Conservation (phyloP, 2,888 invertebrate genomes). For the Ceraclea dissimilis region DNA sequence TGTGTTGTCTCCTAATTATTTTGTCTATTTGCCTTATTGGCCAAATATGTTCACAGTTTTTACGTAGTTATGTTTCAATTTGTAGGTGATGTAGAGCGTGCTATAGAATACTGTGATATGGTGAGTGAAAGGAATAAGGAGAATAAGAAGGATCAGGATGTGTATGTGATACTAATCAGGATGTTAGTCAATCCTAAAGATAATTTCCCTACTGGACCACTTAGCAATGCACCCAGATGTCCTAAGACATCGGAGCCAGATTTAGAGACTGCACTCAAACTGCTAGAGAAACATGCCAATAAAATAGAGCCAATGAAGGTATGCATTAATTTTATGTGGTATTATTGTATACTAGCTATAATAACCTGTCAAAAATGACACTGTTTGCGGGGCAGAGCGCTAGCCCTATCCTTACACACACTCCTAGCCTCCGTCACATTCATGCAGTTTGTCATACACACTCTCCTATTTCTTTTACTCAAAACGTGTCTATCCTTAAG, state of each 20-base stretch:
- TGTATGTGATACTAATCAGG: conserved; percentile 57
- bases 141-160: conserved; percentile 40
- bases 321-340: conserved; percentile 39
- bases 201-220: conserved; percentile 35
- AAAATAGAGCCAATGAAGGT: conserved; percentile 79
- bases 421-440: no score
- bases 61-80: no score
- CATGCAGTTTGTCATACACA: no score
- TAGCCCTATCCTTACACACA: no score
- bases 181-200: conserved; percentile 39
- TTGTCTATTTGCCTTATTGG: neutral
- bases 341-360: conserved; percentile 68
- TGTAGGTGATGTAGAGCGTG: conserved; percentile 73
- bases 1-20: conserved; percentile 20
- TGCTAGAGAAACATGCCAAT: conserved; percentile 77
- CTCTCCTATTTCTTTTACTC: no score
- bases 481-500: no score
- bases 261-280: conserved; percentile 66
- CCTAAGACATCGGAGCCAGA: conserved; percentile 64
- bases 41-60: no score
- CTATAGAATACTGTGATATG: conserved; percentile 76
- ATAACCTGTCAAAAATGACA: no score
- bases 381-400: no score
- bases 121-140: conserved; percentile 47
- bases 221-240: conserved; percentile 44